Evolutionary conservation across 2,113 vertebrate genomes (phyloP), one percentile per base, ranked within the genome.

Genomic region (Ancistrus triradiatus): DNA sequence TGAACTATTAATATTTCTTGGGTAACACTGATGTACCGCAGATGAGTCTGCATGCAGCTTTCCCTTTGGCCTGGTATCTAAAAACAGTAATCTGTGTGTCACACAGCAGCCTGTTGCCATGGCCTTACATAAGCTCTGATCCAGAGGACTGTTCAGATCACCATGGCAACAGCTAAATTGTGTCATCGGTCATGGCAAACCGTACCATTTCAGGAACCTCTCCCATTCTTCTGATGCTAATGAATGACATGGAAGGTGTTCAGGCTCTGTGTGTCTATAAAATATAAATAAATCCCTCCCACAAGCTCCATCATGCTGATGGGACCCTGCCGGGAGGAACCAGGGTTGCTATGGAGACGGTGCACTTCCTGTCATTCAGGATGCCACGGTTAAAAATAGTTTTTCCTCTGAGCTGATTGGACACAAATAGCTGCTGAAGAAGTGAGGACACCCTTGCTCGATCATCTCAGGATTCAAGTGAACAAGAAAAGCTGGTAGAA

Each of bases 371-470:
- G 72, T 83, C 78, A 83, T 74, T 83, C 76, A 81, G 83, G 77
- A 86, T 79, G 78, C 77, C 64, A 0, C 61, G 57, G 80, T 79
- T 86, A 85, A 88, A 88, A 87, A 85, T 86, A 86, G 55, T 62
- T 17, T 13, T 6, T 31, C 51, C 47, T 42, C 50, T 15, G 31
- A 14, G 9, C 17, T 35, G 27, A 31, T 42, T 33, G 24, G 17
- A 69, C 37, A 72, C 33, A 73, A 69, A 78, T 72, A 66, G 66
- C 69, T 73, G 46, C 58, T 49, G 52, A 47, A 24, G 50, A 61
- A 40, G 48, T 60, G 3, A 43, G 17, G 58, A 38, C 25, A 61
- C 37, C 61, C 74, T 61, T 40, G 59, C 71, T 63, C 55, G 18
- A 37, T 37, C 7, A 37, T 13, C 14, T n/a, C 13, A 13, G 13